Percentiles rank a stretch among this genome's conserved stretches.
Conservation (phyloP, 2,113 vertebrate genomes). For the Anser brachyrhynchus region DNA sequence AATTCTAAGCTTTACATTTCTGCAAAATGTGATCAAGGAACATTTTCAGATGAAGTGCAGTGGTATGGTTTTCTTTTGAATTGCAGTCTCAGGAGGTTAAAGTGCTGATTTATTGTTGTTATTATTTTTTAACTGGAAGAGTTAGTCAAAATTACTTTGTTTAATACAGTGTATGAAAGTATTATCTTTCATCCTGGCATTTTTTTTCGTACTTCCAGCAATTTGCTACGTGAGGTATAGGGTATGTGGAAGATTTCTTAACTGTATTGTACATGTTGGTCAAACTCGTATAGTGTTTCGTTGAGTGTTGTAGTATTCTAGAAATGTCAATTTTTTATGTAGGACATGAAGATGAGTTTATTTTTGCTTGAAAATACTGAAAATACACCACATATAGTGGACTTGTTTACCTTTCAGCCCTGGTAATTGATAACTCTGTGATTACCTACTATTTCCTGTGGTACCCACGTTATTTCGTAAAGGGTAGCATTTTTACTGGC, state of each 20-base stretch:
- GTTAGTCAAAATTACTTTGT: neutral
- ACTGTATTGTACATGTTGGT: neutral
- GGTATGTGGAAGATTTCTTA: neutral
- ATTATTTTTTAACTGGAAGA: neutral
- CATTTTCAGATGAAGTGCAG: neutral
- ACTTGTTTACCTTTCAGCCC: neutral
- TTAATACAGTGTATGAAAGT: neutral
- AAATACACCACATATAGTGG: neutral
- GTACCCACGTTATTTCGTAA: neutral
- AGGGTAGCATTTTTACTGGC: neutral
- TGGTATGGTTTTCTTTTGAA: neutral
- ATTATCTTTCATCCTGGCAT: neutral
- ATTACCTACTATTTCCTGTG: neutral
- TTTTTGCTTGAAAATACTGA: neutral
- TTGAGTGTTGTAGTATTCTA: rapidly evolving
- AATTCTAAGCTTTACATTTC: neutral
- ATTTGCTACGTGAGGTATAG: neutral
- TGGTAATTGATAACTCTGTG: neutral
- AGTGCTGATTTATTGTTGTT: neutral
- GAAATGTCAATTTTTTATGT: neutral
- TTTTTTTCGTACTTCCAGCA: neutral
- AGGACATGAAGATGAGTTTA: neutral
- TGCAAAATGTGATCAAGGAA: neutral
- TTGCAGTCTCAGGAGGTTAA: neutral
- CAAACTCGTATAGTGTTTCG: neutral